Percentiles rank a stretch among this genome's conserved stretches.
These are phyloP conservation scores for Pardalotus punctatus DNA, from an alignment of 2,113 vertebrate species.

Conservation along the genomic window DNA sequence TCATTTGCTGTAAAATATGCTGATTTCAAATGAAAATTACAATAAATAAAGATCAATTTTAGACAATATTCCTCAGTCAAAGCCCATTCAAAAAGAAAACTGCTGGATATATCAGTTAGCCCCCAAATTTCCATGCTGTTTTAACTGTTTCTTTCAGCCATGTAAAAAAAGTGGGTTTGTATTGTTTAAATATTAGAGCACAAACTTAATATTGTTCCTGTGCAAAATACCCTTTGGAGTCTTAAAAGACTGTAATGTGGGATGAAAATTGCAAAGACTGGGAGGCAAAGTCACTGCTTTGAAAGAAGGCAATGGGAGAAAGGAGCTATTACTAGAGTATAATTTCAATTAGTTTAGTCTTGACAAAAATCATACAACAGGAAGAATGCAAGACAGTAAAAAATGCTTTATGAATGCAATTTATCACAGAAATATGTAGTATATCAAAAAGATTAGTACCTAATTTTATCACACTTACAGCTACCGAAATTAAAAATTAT, in stretches of 20 bases:
- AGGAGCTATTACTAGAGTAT: background rate
- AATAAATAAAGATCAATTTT: background rate
- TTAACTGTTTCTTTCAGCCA: background rate
- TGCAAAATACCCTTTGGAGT: background rate
- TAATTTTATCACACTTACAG: background rate
- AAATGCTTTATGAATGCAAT: background rate
- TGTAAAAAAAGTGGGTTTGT: background rate
- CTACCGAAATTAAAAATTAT: background rate
- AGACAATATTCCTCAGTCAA: background rate
- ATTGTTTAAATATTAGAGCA: background rate
- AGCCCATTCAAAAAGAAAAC: background rate
- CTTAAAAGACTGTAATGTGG: background rate
- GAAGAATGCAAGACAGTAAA: background rate
- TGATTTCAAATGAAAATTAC: background rate
- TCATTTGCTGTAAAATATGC: background rate
- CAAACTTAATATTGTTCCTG: background rate
- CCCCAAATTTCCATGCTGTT: background rate
- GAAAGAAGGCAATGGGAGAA: background rate
- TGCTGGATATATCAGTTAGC: background rate
- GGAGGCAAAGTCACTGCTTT: background rate
- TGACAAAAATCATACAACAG: background rate
- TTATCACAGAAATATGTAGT: background rate
- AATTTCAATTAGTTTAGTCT: background rate
- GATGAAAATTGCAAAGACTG: background rate
- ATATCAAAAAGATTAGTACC: background rate